Conservation (phyloP, 2,113 vertebrate species). For the Datnioides undecimradiatus region DNA sequence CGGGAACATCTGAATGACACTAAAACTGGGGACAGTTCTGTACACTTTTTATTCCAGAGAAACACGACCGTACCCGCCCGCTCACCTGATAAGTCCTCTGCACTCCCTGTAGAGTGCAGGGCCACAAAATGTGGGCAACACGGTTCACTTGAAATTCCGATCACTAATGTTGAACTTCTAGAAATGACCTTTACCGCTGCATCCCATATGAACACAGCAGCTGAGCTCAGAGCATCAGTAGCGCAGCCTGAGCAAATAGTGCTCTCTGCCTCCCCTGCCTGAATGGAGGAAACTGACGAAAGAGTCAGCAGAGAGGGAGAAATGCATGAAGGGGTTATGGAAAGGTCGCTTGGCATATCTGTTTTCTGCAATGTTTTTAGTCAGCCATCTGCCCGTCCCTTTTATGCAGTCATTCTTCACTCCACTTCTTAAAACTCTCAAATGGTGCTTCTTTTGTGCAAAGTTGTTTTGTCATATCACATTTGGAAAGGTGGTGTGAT, state of each 20-base stretch:
- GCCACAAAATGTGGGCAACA: slow-evolving; percentile 43
- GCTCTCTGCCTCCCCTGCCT: slow-evolving; percentile 25
- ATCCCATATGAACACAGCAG: slow-evolving; percentile 65
- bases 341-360: slow-evolving; percentile 61
- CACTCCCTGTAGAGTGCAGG: slow-evolving; percentile 27
- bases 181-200: slow-evolving; percentile 78
- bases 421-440: slow-evolving; percentile 1
- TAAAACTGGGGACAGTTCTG: slow-evolving; percentile 3
- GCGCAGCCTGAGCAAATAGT: slow-evolving; percentile 65
- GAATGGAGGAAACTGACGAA: slow-evolving; percentile 60
- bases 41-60: slow-evolving; percentile 13
- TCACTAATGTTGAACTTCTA: slow-evolving; percentile 81
- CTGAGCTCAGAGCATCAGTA: slow-evolving; percentile 57
- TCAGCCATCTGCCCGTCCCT: slow-evolving; percentile 49
- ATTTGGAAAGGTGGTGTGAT: background rate
- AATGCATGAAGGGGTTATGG: slow-evolving; percentile 53
- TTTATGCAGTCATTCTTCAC: slow-evolving; percentile 21
- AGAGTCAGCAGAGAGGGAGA: slow-evolving; percentile 59
- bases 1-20: slow-evolving; percentile 24
- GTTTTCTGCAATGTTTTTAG: slow-evolving; percentile 50
- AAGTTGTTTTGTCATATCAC: background rate
- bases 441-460: background rate
- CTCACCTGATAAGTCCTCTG: slow-evolving; percentile 17
- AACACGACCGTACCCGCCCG: background rate
- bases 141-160: slow-evolving; percentile 80